These are phyloP conservation scores for Heterotilapia buettikoferi DNA, from an alignment of 2,113 vertebrate species.

Conservation along the genomic window DNA sequence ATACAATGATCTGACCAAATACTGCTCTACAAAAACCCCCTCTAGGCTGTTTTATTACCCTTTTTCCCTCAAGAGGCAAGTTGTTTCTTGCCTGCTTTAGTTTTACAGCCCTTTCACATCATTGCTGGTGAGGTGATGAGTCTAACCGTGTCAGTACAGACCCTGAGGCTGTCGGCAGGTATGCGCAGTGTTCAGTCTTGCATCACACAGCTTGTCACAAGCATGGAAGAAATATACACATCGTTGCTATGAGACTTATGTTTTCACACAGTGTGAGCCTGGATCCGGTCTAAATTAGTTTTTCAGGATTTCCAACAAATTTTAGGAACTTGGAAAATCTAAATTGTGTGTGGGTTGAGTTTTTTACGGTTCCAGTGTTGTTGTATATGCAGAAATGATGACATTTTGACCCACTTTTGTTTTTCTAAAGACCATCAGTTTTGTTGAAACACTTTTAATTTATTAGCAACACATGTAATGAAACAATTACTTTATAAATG, in stretches of 20 bases:
- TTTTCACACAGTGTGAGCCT: not conserved
- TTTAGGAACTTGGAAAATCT: not conserved
- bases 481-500: not conserved
- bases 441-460: not conserved
- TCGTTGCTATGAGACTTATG: not conserved
- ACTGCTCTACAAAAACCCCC: not conserved
- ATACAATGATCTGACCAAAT: not conserved
- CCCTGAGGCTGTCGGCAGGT: constrained; percentile 26
- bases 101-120: constrained; percentile 5
- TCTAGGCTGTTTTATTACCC: not conserved
- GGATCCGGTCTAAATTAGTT: not conserved
- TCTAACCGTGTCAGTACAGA: not conserved
- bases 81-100: constrained; percentile 25
- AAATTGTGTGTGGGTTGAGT: not conserved
- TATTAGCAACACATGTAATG: not conserved
- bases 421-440: not conserved
- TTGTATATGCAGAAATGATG: not conserved
- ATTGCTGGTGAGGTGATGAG: not conserved
- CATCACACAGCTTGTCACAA: not conserved
- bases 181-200: constrained; percentile 42
- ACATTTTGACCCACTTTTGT: not conserved
- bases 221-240: not conserved
- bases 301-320: not conserved
- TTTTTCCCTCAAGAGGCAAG: not conserved
- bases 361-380: not conserved